phyloP scores from a whole-genome alignment of 2,888 invertebrate species.

The Eupithecia subfuscata region DNA sequence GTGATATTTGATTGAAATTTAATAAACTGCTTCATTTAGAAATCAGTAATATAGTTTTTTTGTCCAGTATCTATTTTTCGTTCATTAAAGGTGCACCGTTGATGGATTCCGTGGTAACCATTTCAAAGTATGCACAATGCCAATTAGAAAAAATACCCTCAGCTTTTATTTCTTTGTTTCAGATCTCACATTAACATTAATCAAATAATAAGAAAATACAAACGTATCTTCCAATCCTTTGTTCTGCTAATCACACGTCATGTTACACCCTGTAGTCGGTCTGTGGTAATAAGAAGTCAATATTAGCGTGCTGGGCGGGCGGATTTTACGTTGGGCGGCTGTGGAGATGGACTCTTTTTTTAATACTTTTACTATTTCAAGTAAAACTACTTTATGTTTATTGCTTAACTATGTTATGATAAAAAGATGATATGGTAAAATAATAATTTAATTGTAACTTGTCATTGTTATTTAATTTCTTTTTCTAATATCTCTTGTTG shows the following conservation, averaged over 20 bases:
- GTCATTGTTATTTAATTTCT: too few relatives aligned
- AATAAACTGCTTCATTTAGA: too few relatives aligned
- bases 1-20: too few relatives aligned
- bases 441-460: too few relatives aligned
- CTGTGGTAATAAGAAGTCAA: conserved; percentile 74
- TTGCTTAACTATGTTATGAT: too few relatives aligned
- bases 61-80: neutral
- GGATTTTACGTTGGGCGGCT: conserved; percentile 51
- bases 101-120: too few relatives aligned
- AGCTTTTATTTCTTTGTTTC: neutral
- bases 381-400: neutral
- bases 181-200: neutral
- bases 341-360: conserved; percentile 50
- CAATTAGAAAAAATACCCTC: too few relatives aligned
- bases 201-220: neutral
- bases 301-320: conserved; percentile 76
- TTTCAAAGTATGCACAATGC: too few relatives aligned
- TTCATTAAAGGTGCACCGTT: neutral
- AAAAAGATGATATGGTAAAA: too few relatives aligned
- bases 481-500: too few relatives aligned
- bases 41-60: too few relatives aligned
- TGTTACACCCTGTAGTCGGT: conserved; percentile 45
- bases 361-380: neutral
- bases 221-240: conserved; percentile 30
- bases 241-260: conserved; percentile 36